Evolutionary conservation across 2,888 invertebrate species (phyloP).

Genomic region (Hirtodrosophila confusa): DNA sequence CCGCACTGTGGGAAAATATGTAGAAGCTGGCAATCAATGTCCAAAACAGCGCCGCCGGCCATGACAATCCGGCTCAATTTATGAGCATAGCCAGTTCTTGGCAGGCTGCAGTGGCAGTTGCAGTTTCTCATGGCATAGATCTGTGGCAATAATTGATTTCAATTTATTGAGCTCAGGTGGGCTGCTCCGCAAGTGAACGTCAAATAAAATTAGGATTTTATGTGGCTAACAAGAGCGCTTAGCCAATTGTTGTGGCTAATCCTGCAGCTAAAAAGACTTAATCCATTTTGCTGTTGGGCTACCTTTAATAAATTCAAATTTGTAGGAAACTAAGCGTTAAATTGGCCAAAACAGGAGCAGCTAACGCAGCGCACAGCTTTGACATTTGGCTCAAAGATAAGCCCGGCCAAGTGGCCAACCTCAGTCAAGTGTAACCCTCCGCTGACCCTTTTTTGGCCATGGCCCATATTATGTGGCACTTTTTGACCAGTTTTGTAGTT

Average conservation of each 20-base stretch:
- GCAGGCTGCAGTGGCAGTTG: slow-evolving; percentile 7
- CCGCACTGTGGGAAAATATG: slow-evolving; percentile 76
- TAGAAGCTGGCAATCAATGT: slow-evolving; percentile 79
- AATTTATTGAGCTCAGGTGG: slow-evolving; percentile 69
- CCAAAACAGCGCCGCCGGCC: slow-evolving; percentile 68
- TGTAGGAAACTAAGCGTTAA: slow-evolving; percentile 43
- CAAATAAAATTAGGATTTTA: slow-evolving; percentile 63
- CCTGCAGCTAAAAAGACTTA: slow-evolving; percentile 20
- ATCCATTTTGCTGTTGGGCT: slow-evolving; percentile 16
- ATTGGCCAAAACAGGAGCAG: slow-evolving; percentile 23
- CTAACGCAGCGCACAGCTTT: too few relatives aligned
- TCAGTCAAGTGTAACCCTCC: slow-evolving; percentile 27
- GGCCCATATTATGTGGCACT: slow-evolving; percentile 50
- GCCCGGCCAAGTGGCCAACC: slow-evolving; percentile 18
- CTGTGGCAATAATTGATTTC: slow-evolving; percentile 74
- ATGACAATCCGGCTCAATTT: slow-evolving; percentile 73
- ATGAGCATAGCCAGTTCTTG: slow-evolving; percentile 54
- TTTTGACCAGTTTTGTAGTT: slow-evolving; percentile 29
- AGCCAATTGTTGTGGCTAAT: slow-evolving; percentile 44
- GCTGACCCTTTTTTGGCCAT: slow-evolving; percentile 29
- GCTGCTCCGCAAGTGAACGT: slow-evolving; percentile 42
- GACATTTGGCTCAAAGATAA: slow-evolving; percentile 34
- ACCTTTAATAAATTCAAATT: slow-evolving; percentile 18
- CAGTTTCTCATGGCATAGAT: slow-evolving; percentile 70
- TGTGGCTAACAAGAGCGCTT: slow-evolving; percentile 49